Evolutionary conservation across 2,888 invertebrate species (phyloP).

Genomic region (Coelogynopora nodosa): DNA sequence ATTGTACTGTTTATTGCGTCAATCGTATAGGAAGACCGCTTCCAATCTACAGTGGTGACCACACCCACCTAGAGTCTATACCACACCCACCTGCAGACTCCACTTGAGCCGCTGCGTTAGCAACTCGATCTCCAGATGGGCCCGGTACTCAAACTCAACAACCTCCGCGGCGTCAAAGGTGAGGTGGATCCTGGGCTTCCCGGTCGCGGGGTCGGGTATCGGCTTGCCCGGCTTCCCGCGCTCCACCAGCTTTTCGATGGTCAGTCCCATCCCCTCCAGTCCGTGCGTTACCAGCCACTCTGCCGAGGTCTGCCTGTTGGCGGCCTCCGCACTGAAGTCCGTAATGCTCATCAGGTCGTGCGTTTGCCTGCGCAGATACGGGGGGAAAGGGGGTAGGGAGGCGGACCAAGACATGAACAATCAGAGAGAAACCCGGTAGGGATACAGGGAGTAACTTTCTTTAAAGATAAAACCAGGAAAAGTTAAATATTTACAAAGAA

Average conservation of each 20-base stretch:
- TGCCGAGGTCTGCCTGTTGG: conserved; percentile 56
- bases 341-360: conserved; percentile 52
- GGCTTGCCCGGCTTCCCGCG: conserved; percentile 54
- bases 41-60: no score
- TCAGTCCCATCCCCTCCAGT: conserved; percentile 55
- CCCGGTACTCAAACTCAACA: conserved; percentile 61
- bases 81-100: conserved; percentile 54
- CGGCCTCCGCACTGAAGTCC: conserved; percentile 47
- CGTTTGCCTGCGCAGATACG: no score
- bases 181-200: conserved; percentile 58
- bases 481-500: no score
- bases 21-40: no score
- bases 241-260: conserved; percentile 59
- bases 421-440: no score
- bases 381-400: no score
- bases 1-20: no score
- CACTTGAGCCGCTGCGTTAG: conserved; percentile 62
- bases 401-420: no score
- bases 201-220: conserved; percentile 53
- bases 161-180: conserved; percentile 61
- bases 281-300: conserved; percentile 60
- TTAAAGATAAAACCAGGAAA: no score
- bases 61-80: no score
- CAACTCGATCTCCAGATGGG: conserved; percentile 54
- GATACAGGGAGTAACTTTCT: no score